These are phyloP conservation scores for Tricholaema leucomelas DNA, from an alignment of 2,113 vertebrate species.

Conservation along the genomic window DNA sequence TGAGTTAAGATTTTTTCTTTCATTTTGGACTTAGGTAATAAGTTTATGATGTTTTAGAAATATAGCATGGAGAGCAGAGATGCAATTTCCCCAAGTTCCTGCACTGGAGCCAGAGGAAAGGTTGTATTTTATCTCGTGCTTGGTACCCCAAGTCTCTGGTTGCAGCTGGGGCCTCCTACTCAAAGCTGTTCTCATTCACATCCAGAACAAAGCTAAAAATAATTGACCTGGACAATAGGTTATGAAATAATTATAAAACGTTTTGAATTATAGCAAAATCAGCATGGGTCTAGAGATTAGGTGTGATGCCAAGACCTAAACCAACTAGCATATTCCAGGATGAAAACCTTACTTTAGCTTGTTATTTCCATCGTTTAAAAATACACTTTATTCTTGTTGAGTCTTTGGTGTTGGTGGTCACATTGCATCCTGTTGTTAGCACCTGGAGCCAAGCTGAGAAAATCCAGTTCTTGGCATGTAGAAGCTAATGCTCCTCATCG, in stretches of 20 bases:
- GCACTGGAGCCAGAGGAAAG: not conserved
- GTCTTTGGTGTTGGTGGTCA: slow-evolving; percentile 39
- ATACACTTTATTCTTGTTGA: slow-evolving; percentile 12
- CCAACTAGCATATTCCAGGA: slow-evolving; percentile 49
- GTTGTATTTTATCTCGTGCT: not conserved
- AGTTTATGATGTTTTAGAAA: not conserved
- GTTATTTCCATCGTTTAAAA: slow-evolving; percentile 61
- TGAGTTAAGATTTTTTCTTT: not conserved
- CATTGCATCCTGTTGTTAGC: slow-evolving; percentile 41
- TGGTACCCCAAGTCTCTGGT: not conserved
- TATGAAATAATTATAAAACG: slow-evolving; percentile 69
- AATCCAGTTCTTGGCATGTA: slow-evolving; percentile 31
- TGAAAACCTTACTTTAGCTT: slow-evolving; percentile 23
- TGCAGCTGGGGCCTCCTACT: not conserved
- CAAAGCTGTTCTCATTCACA: not conserved
- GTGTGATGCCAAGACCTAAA: slow-evolving; percentile 36
- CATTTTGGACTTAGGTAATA: not conserved
- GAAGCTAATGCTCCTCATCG: not conserved
- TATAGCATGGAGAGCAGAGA: not conserved
- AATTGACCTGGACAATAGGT: slow-evolving; percentile 31
- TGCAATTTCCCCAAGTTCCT: not conserved
- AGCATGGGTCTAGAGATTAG: slow-evolving; percentile 63
- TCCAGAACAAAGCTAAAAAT: slow-evolving; percentile 53
- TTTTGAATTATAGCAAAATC: slow-evolving; percentile 56
- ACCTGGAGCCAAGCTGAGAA: slow-evolving; percentile 41